Evolutionary conservation across 2,797 vertebrate genomes (phyloP), one percentile per base, ranked within the genome.

Genomic region (Crocodylus rhombifer): DNA sequence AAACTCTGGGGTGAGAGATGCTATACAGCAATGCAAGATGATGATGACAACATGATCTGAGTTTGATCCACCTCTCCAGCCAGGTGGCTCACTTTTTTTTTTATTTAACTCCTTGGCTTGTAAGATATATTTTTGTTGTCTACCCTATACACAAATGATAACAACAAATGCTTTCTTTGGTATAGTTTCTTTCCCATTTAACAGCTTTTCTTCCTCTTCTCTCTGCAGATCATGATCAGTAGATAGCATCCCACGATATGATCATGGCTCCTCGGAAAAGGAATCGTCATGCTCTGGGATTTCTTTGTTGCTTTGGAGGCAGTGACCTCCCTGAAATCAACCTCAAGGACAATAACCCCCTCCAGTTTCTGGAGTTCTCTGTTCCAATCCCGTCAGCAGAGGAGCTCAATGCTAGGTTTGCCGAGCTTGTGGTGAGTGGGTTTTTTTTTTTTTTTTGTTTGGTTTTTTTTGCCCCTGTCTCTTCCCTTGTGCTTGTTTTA

Each of bases 201-300:
- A 51, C 42, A 51, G 42, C n/a, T 88, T 87, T 23, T 20, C 10
- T 26, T 65, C 33, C 69, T 20, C 16, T 86, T 33, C 88, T 95
- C 14, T 77, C 95, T 98, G 10, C 95, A 99, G 99, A 98, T 98
- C 98, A 98, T 98, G 97, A 99, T 98, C 97, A 98, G 97, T 97
- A 99, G 99, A 98, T 99, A 99, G 98, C 98, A 97, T 62, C 95
- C 90, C 95, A 97, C 97, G 81, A 56, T 88, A 97, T 98, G 97
- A 98, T 94, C 97, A 99, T 99, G 99, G 99, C 99, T 57, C 99
- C 99, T 94, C 98, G 99, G 96, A 99, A 99, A 98, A 98, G 99
- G 98, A 99, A 98, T 82, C 98, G 99, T 97, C 98, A 99, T 95
- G 98, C 98, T 26, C 96, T 99, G 98, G 99, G 99, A 93, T 99